Percentiles rank a stretch among this genome's conserved stretches.
Evolutionary conservation across 2,888 invertebrate species (phyloP).

Genomic region (Amphipoea oculea): DNA sequence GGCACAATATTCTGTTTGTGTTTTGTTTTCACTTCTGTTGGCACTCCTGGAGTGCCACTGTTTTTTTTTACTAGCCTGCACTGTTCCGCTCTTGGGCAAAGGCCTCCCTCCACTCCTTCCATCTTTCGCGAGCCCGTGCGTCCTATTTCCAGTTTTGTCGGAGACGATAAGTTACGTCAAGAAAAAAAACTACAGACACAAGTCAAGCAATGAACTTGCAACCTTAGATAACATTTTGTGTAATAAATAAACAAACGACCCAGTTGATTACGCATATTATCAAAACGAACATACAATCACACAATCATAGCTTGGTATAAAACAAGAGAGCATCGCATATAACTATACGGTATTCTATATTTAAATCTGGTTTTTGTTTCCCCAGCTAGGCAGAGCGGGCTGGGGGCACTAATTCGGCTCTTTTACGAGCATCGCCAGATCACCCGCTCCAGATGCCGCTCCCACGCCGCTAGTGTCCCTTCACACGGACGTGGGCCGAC

Average conservation of each 20-base stretch:
- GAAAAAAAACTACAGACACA: not conserved
- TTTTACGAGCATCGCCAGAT: conserved; percentile 86
- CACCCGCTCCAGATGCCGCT: conserved; percentile 84
- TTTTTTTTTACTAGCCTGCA: no score
- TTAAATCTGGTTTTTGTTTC: conserved; percentile 84
- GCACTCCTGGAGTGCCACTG: no score
- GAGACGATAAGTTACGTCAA: no score
- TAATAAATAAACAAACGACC: not conserved
- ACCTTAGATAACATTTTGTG: not conserved
- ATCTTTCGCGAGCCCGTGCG: no score
- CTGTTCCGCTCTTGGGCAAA: no score
- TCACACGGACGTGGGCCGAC: conserved; percentile 71
- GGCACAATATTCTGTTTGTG: no score
- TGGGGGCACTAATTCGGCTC: conserved; percentile 85
- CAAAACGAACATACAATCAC: not conserved
- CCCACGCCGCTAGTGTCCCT: conserved; percentile 84
- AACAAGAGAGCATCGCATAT: conserved; percentile 65
- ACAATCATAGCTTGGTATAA: conserved; percentile 10
- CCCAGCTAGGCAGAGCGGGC: conserved; percentile 75
- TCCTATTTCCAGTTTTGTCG: no score
- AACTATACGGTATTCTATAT: conserved; percentile 73
- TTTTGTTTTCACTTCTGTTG: no score
- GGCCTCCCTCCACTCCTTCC: no score
- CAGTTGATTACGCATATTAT: not conserved
- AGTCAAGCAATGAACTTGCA: not conserved